Conservation (phyloP, 2,888 invertebrate species). For the Eupelmus urozonus region DNA sequence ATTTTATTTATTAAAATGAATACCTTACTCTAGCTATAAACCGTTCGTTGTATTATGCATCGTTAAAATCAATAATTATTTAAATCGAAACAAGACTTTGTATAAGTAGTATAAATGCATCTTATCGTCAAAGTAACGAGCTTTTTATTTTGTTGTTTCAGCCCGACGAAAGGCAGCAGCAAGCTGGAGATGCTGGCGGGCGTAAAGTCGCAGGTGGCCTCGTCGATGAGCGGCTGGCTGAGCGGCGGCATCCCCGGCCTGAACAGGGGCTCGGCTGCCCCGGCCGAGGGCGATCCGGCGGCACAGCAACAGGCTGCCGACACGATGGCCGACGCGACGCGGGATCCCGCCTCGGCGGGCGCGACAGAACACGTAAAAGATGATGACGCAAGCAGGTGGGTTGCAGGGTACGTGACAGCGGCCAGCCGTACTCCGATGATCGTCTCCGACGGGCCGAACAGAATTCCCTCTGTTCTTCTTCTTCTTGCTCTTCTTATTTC, state of each 20-base stretch:
- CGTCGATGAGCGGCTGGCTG: constrained; percentile 83
- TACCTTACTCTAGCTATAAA: too few relatives aligned
- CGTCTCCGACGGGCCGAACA: constrained; percentile 18
- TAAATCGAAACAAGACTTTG: too few relatives aligned
- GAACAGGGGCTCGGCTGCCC: constrained; percentile 78
- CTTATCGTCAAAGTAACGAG: too few relatives aligned
- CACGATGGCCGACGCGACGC: constrained; percentile 64
- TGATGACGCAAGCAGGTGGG: constrained; percentile 87
- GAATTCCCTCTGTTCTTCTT: not conserved
- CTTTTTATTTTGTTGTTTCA: constrained; percentile 72
- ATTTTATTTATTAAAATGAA: too few relatives aligned
- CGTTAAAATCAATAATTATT: too few relatives aligned
- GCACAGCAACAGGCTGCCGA: constrained; percentile 72
- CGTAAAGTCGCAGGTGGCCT: constrained; percentile 89
- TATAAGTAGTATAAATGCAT: too few relatives aligned
- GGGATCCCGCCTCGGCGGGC: constrained; percentile 68
- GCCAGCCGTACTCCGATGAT: constrained; percentile 43
- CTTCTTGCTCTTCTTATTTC: not conserved
- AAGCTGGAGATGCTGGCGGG: constrained; percentile 91
- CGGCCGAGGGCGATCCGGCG: constrained; percentile 43
- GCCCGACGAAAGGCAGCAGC: constrained; percentile 84
- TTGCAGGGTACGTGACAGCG: constrained; percentile 68
- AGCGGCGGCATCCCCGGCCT: constrained; percentile 88
- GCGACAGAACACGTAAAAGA: constrained; percentile 80
- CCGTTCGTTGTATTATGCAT: too few relatives aligned